A percentile compares a stretch with the other conserved stretches of the same genome.
Evolutionary conservation across 2,888 invertebrate genomes (phyloP).

Genomic region (Ecliptopera silaceata): DNA sequence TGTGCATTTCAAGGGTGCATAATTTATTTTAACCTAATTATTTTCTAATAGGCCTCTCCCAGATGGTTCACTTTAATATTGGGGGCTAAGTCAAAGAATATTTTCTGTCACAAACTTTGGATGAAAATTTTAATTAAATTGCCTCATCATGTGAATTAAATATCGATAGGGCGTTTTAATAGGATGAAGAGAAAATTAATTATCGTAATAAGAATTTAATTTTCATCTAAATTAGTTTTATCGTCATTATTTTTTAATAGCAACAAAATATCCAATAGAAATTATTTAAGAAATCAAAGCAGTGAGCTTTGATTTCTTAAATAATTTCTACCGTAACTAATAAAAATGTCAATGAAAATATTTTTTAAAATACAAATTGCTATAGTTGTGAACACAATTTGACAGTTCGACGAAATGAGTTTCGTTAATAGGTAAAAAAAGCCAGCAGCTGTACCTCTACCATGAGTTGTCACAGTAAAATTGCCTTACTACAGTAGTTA

Average conservation of each 20-base stretch:
- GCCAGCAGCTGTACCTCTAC: too few relatives aligned
- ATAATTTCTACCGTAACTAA: too few relatives aligned
- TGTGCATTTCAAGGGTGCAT: constrained; percentile 81
- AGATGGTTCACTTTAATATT: constrained; percentile 70
- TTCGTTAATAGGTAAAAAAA: constrained; percentile 64
- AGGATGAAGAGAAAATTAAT: constrained; percentile 23
- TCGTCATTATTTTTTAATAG: too few relatives aligned
- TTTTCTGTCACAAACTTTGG: constrained; percentile 62
- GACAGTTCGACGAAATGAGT: constrained; percentile 58
- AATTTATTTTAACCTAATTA: constrained; percentile 78
- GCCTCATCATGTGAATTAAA: constrained; percentile 52
- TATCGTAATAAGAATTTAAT: not conserved
- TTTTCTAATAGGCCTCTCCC: constrained; percentile 76
- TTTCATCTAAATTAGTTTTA: too few relatives aligned
- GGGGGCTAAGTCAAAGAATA: constrained; percentile 60
- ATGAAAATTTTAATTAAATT: constrained; percentile 66
- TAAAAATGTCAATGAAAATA: too few relatives aligned
- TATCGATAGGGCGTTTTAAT: constrained; percentile 40
- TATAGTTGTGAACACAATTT: constrained; percentile 28
- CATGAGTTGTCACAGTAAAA: too few relatives aligned
- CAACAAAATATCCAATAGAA: too few relatives aligned
- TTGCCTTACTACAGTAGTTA: too few relatives aligned
- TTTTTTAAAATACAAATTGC: not conserved
- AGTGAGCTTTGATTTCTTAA: too few relatives aligned
- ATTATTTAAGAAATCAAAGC: too few relatives aligned